Percentiles rank a stretch among this genome's conserved stretches.
Evolutionary conservation across 2,888 invertebrate species (phyloP).

Genomic region (Tuberolachnus salignus): DNA sequence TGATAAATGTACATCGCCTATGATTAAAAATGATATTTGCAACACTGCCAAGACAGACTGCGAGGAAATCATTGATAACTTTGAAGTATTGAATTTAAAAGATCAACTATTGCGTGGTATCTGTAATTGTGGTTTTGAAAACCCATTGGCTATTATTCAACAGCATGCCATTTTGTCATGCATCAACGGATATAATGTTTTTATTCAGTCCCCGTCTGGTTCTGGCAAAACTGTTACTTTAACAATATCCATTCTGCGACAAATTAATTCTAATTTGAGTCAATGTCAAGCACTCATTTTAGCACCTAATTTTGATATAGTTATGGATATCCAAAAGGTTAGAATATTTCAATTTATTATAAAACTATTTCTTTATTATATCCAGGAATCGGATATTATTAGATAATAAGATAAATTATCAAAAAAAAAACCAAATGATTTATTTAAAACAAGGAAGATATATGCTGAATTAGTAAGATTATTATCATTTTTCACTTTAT

Average conservation of each 20-base stretch:
- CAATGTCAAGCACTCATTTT: constrained; percentile 97
- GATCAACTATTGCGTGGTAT: constrained; percentile 96
- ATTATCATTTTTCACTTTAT: too few relatives aligned
- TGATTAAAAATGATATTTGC: too few relatives aligned
- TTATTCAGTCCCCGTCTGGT: constrained; percentile 99
- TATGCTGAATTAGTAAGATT: too few relatives aligned
- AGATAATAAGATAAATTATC: too few relatives aligned
- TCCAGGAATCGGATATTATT: too few relatives aligned
- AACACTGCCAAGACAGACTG: constrained; percentile 66
- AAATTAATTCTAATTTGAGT: constrained; percentile 85
- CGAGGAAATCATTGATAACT: constrained; percentile 88
- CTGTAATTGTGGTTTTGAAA: constrained; percentile 99
- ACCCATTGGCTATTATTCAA: constrained; percentile 99
- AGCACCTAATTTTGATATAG: constrained; percentile 89
- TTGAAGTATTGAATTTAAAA: too few relatives aligned
- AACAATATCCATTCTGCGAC: constrained; percentile 97
- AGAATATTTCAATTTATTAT: too few relatives aligned
- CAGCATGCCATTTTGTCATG: constrained; percentile 98
- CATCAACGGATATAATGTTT: constrained; percentile 93
- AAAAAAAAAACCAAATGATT: too few relatives aligned
- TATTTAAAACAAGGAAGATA: too few relatives aligned
- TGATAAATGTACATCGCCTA: too few relatives aligned
- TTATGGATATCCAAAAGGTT: constrained; percentile 73
- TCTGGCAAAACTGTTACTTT: constrained; percentile 99
- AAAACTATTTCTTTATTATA: too few relatives aligned